Evolutionary conservation across 2,797 vertebrate species (phyloP).

Genomic region (Spondyliosoma cantharus): DNA sequence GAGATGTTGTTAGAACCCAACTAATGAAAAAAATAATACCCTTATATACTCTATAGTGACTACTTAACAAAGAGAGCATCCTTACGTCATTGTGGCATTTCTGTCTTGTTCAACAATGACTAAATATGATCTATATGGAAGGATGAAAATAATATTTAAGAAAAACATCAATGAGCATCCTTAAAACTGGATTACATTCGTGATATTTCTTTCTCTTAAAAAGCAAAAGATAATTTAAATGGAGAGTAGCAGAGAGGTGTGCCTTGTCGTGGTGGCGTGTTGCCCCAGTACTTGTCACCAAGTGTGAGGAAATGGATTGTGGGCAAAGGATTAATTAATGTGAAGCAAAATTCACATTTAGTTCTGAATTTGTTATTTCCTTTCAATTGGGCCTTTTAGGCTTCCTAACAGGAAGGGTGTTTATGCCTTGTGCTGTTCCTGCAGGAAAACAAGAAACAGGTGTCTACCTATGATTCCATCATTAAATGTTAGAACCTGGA

Average conservation of each 20-base stretch:
- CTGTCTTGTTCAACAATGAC: constrained; percentile 48
- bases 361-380: no score
- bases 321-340: constrained; percentile 26
- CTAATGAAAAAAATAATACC: constrained; percentile 43
- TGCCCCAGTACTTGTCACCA: constrained; percentile 51
- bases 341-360: no score
- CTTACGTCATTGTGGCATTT: constrained; percentile 45
- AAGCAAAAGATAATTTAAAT: constrained; percentile 81
- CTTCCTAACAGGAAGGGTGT: no score
- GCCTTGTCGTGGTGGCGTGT: constrained; percentile 67
- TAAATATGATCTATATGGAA: constrained; percentile 63
- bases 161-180: constrained; percentile 78
- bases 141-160: constrained; percentile 49
- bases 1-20: constrained; percentile 44
- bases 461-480: no score
- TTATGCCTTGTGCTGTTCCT: no score
- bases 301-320: constrained; percentile 44
- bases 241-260: constrained; percentile 73
- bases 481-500: no score
- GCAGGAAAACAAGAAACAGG: no score
- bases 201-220: constrained; percentile 77
- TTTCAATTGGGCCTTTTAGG: no score
- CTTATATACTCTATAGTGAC: constrained; percentile 58
- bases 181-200: constrained; percentile 86
- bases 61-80: constrained; percentile 64